Evolutionary conservation across 2,113 vertebrate species (phyloP), one percentile per base, ranked within the genome.

Genomic region (Alosa alosa): DNA sequence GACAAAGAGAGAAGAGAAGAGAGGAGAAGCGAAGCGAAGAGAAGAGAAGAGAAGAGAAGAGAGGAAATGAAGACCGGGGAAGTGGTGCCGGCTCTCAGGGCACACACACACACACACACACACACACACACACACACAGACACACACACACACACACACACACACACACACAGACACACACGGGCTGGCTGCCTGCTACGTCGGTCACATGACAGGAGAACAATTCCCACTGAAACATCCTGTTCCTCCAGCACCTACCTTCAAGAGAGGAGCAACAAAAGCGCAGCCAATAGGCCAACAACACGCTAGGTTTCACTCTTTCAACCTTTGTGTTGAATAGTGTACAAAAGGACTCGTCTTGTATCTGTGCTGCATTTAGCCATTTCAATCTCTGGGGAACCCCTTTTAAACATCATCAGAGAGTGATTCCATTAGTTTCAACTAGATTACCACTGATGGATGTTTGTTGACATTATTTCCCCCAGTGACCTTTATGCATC

Each of bases 171-270:
- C n/a, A n/a, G n/a, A n/a, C n/a, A n/a, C n/a, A n/a, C n/a, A n/a
- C 31, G 31, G 17, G n/a, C 22, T 36, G 41, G 44, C 64, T 20
- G 45, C 17, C 88, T 68, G 84, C 57, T 64, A 84, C 72, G 50
- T 84, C 57, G 18, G 83, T 92, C 91, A 92, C 86, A 85, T 92
- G 90, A 91, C 86, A 46, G 2, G 2, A 86, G 87, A 84, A 88
- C 87, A 89, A 88, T 83, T 85, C 82, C 85, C 72, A 55, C 78
- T 87, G 78, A 92, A 89, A 92, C 89, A 92, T 92, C 91, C 90
- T 91, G 90, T 89, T 91, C 83, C 87, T 88, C 78, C 39, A 86
- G 50, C 83, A 84, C 82, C 78, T 86, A 85, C 82, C 52, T 68
- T 86, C 87, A 36, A 39, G 72, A 78, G 25, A 13, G 36, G 4